Evolutionary conservation across 2,888 invertebrate species (phyloP), one percentile per base, ranked within the genome.

Genomic region (Metopia argyrocephala): DNA sequence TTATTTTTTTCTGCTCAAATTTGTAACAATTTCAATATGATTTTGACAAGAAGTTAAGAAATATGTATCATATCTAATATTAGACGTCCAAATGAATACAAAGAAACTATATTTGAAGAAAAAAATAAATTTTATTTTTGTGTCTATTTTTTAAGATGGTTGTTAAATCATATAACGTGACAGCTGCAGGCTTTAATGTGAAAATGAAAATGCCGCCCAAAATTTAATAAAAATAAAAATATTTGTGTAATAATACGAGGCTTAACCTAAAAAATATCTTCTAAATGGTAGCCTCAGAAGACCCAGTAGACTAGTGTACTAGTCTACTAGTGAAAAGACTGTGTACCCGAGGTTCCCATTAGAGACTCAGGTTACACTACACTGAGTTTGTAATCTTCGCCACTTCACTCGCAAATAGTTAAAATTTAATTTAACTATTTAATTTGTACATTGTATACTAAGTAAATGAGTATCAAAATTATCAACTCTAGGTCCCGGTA

Each of bases 121-220:
- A 65, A 52, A 65, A 65, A 23, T 12, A 27, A 15, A 18, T 28
- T 61, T 79, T 20, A 71, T 69, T 73, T 71, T 73, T 48, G 5
- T 20, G 12, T 62, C 48, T 52, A 28, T 52, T 61, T 65, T 38
- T 28, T 78, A 71, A 66, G 79, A 80, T 76, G 79, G 71, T 80
- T 80, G 76, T 76, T 80, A 83, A 84, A 76, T 80, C 71, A 85
- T 84, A 84, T 79, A 81, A 84, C 88, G 88, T 88, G 88, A 88
- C 88, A 87, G 88, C 88, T 88, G 82, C 85, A 83, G 88, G 88
- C 86, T 85, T 86, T 83, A 85, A 87, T 86, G 76, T 85, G 85
- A 86, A 86, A 86, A 87, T 83, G 86, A 88, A 87, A 87, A 86
- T 83, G 83, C 80, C 80, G 83, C 78, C 75, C 73, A 79, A 82